Base-by-base conservation (phyloP, 2,113 vertebrate species). In the Tylochromis polylepis region DNA sequence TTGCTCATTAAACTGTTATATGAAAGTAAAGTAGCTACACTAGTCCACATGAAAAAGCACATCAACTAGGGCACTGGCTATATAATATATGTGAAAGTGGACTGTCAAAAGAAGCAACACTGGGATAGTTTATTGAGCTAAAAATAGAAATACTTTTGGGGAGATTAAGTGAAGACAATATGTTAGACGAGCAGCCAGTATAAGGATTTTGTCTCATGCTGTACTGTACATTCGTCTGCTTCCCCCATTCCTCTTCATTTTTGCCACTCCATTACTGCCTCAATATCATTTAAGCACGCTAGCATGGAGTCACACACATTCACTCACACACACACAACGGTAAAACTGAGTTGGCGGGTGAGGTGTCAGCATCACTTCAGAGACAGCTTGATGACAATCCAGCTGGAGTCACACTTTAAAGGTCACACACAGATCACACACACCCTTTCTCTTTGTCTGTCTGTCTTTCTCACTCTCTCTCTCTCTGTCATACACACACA, bases 341-440 rank as follows among this genome's bases (percentile, higher is more conserved):
- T 84, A 51, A 79, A 80, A 89, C 51, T 53, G 79, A 92, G 84
- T 84, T 75, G 89, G 86, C 88, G 65, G 79, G 78, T 91, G 86
- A 93, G 86, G 94, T 89, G 94, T 93, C 85, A 86, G 88, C 90
- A 90, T 92, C 94, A 94, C 92, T 87, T 95, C 91, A 85, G 81
- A 93, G 91, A 93, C 92, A 95, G 85, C 93, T 92, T 93, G 93
- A 95, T 87, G 89, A 94, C 88, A 94, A 94, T 94, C 91, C 94
- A 94, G 93, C 89, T 91, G 89, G 82, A 96, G 91, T 96, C 93
- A 93, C 95, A 95, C 95, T 87, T 87, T 82, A 95, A 95, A 96
- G 95, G 95, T 96, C 95, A 95, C 88, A 88, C 82, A 89, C 82
- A 79, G 86, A 87, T 86, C 88, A 83, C 78, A 85, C 59, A 18